Base-by-base conservation (phyloP, 2,797 vertebrate species). In the Pipistrellus pipistrellus region DNA sequence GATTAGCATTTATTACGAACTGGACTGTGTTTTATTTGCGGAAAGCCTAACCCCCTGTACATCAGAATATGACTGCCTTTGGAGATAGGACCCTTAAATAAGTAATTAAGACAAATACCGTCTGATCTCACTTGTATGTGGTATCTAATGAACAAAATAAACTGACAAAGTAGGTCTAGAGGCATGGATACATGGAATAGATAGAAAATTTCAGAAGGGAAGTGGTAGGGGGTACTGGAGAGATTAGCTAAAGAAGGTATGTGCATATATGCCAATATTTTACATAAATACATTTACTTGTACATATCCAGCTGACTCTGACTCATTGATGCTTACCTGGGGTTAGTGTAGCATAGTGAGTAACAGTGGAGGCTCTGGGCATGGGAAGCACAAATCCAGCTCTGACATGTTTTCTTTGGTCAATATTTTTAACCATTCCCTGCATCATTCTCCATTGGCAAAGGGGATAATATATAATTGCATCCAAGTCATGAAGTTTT, bases 341-440 rank as follows among this genome's bases (percentile, higher is more conserved):
- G 35, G 25, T 48, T 8, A 0, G 6, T 6, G 7, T 13, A n/a
- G 21, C 57, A 21, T 0, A 23, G 1, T 4, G 12, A 11, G 20
- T 44, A 82, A 73, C 48, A 53, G 7, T 4, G 21, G 25, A 30
- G 13, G 7, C 6, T 78, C 2, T 62, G 11, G 8, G 18, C 23
- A 51, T 1, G 17, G 17, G 32, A 77, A 46, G 13, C 46, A 14
- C 46, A 69, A 38, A 48, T 38, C 10, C 23, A 76, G 6, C 7
- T 57, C 30, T 76, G 18, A 15, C 48, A 23, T 2, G 48, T 18
- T 59, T 17, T 71, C 32, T 46, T 75, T 80, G n/a, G 59, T 66
- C 71, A 88, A 53, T 81, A 71, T n/a, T 30, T 44, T 68, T 38
- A 84, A 41, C 4, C 1, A 66, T 32, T 53, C 4, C 1, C n/a